These are phyloP conservation scores for Eleutherodactylus coqui DNA, from an alignment of 2,797 vertebrate species.

Conservation along the genomic window DNA sequence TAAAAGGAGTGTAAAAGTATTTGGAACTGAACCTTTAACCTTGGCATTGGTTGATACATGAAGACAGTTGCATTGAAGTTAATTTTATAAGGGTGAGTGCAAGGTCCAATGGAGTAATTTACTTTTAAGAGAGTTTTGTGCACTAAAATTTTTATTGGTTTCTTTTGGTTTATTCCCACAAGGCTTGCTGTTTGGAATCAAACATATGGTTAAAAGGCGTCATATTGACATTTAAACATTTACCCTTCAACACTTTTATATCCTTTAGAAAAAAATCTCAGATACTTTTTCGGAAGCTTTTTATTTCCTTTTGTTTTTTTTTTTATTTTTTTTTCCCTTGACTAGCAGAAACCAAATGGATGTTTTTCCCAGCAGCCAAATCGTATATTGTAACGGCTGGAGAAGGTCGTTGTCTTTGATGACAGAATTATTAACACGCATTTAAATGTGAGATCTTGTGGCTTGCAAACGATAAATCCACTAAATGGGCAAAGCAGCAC, in stretches of 20 bases:
- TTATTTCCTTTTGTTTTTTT: conserved; percentile 47
- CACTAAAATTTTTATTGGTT: conserved; percentile 43
- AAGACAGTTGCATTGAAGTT: conserved; percentile 11
- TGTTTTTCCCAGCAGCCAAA: conserved; percentile 53
- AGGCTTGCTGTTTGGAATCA: conserved; percentile 40
- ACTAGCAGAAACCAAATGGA: conserved; percentile 46
- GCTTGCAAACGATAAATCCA: conserved; percentile 53
- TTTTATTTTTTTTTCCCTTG: conserved; percentile 24
- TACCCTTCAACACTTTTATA: conserved; percentile 62
- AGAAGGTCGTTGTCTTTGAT: conserved; percentile 60
- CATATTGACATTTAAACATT: conserved; percentile 61
- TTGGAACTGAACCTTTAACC: conserved; percentile 17
- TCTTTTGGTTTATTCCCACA: conserved; percentile 39
- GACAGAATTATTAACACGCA: conserved; percentile 61
- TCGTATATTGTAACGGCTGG: conserved; percentile 43
- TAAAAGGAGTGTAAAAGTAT: background rate
- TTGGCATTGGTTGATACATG: conserved; percentile 8
- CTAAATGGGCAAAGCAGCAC: conserved; percentile 36
- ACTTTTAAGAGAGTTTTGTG: conserved; percentile 26
- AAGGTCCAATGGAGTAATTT: conserved; percentile 41
- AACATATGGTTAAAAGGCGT: conserved; percentile 61
- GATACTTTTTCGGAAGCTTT: conserved; percentile 56
- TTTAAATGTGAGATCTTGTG: conserved; percentile 60
- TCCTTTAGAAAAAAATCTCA: conserved; percentile 51
- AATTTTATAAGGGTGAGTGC: conserved; percentile 43